Conservation (phyloP, 1,140 invertebrate species). For the Brachionus calyciflorus region DNA sequence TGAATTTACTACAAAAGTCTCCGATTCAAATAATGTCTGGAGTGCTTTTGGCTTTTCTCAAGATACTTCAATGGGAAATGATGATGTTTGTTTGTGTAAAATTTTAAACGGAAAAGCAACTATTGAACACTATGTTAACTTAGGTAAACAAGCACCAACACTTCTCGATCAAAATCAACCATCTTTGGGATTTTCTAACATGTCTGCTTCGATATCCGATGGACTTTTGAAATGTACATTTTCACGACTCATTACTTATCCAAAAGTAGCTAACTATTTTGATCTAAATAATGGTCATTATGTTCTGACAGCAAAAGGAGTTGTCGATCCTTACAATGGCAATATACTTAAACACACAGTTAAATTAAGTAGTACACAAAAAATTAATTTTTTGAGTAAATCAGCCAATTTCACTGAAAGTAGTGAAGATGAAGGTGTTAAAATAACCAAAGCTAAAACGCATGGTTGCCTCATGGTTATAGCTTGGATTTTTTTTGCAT, state of each 20-base stretch:
- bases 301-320: background rate
- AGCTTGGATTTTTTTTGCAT: conserved; percentile 34
- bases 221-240: background rate
- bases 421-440: background rate
- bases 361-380: background rate
- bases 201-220: background rate
- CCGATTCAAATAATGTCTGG: background rate
- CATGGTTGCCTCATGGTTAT: conserved; percentile 35
- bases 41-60: background rate
- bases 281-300: background rate
- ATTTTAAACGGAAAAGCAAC: background rate
- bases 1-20: background rate
- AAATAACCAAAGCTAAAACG: background rate
- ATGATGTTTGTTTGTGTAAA: background rate
- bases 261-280: background rate
- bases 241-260: background rate
- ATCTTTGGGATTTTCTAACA: background rate
- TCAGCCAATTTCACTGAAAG: background rate
- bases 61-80: background rate
- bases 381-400: conserved; percentile 12
- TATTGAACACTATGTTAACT: background rate
- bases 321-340: background rate
- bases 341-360: background rate
- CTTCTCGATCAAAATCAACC: background rate
- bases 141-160: background rate